Evolutionary conservation across 30 jellyfish, hydroid and myxozoan species (phyloP), one percentile per base, ranked within the genome.

Genomic region (Cassiopea xamachana): DNA sequence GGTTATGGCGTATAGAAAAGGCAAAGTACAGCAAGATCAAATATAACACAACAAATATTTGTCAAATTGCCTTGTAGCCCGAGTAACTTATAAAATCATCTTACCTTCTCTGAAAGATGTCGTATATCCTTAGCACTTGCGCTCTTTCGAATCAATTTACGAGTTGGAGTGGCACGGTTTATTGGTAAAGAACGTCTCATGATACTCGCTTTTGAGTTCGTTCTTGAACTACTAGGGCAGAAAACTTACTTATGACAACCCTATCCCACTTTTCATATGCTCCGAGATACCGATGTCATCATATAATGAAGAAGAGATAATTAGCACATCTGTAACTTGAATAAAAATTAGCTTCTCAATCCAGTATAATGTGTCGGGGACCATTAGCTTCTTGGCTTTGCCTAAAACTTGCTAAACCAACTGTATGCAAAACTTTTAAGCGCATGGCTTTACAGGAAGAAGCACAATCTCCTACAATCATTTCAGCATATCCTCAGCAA

Each of bases 91-190:
- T n/a, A n/a, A n/a, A n/a, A n/a, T n/a, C n/a, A n/a, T 50, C 97
- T 82, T 48, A 94, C 98, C 97, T 79, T 90, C 16, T 94, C 98
- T 14, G 93, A 68, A n/a, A 91, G 81, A 70, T 69, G 46, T 79
- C 98, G 83, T 8, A 94, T 78, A 81, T 94, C 98, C 64, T 90
- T 92, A 1, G 91, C 88, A 64, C 98, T 90, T 44, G 94, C 94
- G 80, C 97, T 87, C 80, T 94, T 94, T 16, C 98, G 94, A 70
- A 90, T 88, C 58, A 94, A 82, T 77, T 94, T 94, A n/a, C 98
- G 84, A 1, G 97, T 86, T 51, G 98, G 98, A 1, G 98, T 90
- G 27, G 92, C 80, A 71, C 84, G 84, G 75, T 79, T 44, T 17
- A 60, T 79, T 45, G 85, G 83, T 15, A 80, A 46, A 69, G 92